These are phyloP conservation scores for Drosophila trapezifrons DNA, from an alignment of 1,140 invertebrate species.

Conservation along the genomic window DNA sequence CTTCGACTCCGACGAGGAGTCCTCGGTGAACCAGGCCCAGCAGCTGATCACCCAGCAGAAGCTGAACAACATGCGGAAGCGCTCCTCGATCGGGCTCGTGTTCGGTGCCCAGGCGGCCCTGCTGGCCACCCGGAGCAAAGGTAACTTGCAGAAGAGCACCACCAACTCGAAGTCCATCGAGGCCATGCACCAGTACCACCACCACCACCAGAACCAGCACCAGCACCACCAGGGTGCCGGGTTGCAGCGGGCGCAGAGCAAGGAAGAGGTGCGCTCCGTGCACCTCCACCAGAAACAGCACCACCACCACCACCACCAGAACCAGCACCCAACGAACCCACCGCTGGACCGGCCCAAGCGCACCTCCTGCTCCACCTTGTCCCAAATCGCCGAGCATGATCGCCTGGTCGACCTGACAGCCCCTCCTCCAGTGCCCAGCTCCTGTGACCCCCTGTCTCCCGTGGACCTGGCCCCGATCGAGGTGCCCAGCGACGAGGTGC, in stretches of 20 bases:
- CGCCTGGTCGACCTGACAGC: conserved; percentile 77
- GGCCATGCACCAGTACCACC: conserved; percentile 72
- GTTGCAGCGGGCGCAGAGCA: conserved; percentile 73
- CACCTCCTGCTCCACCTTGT: conserved; percentile 80
- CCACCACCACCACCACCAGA: conserved; percentile 7
- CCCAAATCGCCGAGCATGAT: conserved; percentile 83
- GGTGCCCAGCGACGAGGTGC: conserved; percentile 84
- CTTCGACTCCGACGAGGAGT: conserved; percentile 97
- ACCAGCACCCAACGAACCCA: conserved; percentile 39
- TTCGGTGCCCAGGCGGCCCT: conserved; percentile 81
- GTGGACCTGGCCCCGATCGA: conserved; percentile 84
- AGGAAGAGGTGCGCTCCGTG: conserved; percentile 71
- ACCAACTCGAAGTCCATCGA: conserved; percentile 80
- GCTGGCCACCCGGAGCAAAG: conserved; percentile 81
- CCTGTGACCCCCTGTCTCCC: conserved; percentile 77
- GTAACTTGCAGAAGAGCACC: conserved; percentile 78
- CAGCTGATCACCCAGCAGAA: conserved; percentile 77
- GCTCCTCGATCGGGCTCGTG: conserved; percentile 80
- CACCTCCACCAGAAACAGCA: conserved; percentile 44
- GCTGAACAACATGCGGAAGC: conserved; percentile 73
- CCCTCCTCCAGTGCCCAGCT: conserved; percentile 13
- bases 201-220: conserved; percentile 51
- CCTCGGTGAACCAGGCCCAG: conserved; percentile 85
- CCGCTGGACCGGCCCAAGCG: conserved; percentile 68
- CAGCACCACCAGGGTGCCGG: conserved; percentile 21